Evolutionary conservation across 2,888 invertebrate species (phyloP).

Genomic region (Deilephila porcellus): DNA sequence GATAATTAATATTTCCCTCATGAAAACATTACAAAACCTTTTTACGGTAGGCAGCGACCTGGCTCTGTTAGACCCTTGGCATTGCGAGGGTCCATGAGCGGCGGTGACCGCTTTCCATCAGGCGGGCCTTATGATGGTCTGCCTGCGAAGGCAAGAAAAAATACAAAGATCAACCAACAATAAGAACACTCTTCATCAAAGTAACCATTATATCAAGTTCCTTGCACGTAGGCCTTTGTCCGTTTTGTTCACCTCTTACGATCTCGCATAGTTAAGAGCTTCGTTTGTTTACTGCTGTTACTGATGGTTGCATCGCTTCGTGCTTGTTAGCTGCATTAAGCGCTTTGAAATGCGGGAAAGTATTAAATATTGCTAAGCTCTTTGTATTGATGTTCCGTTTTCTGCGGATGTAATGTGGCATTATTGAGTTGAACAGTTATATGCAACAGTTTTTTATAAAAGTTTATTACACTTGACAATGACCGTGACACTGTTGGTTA

Average conservation of each 20-base stretch:
- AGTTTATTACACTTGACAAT: too few relatives aligned
- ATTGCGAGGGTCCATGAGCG: too few relatives aligned
- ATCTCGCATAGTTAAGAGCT: slow-evolving; percentile 23
- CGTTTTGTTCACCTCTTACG: slow-evolving; percentile 23
- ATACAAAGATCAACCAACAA: background rate
- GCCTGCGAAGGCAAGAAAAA: background rate
- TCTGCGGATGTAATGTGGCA: too few relatives aligned
- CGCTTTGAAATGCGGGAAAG: slow-evolving; percentile 41
- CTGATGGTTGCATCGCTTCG: slow-evolving; percentile 27
- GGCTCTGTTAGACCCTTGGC: too few relatives aligned
- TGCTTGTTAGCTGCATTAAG: slow-evolving; percentile 32
- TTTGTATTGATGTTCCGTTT: background rate
- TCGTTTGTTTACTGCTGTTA: slow-evolving; percentile 24
- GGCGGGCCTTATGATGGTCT: too few relatives aligned
- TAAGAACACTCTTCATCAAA: background rate
- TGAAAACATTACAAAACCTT: too few relatives aligned
- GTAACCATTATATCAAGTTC: slow-evolving; percentile 1
- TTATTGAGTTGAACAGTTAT: too few relatives aligned
- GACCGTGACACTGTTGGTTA: too few relatives aligned
- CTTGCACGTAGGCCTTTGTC: background rate
- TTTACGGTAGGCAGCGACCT: too few relatives aligned
- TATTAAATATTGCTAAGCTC: slow-evolving; percentile 28
- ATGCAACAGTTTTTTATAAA: too few relatives aligned
- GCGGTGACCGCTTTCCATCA: too few relatives aligned
- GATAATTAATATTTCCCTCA: too few relatives aligned